phyloP scores from a whole-genome alignment of 2,888 invertebrate genomes.

The Lithosia quadra region DNA sequence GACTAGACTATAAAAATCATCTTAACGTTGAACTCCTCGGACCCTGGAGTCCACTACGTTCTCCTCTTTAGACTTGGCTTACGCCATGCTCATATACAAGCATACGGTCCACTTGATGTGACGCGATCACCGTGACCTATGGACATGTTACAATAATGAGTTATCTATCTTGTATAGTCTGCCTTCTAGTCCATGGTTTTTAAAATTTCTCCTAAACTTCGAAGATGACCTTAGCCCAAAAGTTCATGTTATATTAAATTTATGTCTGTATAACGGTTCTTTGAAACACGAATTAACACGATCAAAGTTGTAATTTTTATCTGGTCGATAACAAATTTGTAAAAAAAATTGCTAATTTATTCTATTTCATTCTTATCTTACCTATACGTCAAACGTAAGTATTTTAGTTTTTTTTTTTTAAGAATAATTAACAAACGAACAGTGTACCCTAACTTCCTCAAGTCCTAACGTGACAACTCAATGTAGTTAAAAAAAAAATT shows the following conservation, averaged over 20 bases:
- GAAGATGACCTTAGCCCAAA: not conserved
- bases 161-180: too few species aligned
- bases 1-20: too few species aligned
- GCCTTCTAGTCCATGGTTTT: not conserved
- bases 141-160: too few species aligned
- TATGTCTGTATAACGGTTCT: not conserved
- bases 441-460: not conserved
- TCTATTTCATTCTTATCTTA: not conserved
- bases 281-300: too few species aligned
- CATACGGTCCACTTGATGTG: too few species aligned
- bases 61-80: too few species aligned
- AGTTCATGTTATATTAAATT: not conserved
- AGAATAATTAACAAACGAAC: not conserved
- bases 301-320: not conserved
- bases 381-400: not conserved
- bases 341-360: not conserved
- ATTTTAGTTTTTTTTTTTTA: not conserved
- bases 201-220: not conserved
- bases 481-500: not conserved
- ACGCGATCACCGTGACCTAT: too few species aligned
- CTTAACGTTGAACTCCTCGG: too few species aligned
- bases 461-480: not conserved
- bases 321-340: not conserved
- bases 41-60: too few species aligned
- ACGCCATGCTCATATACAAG: too few species aligned